Base-by-base conservation (phyloP, 2,113 vertebrate genomes). In the Boulengeromyrus knoepffleri region DNA sequence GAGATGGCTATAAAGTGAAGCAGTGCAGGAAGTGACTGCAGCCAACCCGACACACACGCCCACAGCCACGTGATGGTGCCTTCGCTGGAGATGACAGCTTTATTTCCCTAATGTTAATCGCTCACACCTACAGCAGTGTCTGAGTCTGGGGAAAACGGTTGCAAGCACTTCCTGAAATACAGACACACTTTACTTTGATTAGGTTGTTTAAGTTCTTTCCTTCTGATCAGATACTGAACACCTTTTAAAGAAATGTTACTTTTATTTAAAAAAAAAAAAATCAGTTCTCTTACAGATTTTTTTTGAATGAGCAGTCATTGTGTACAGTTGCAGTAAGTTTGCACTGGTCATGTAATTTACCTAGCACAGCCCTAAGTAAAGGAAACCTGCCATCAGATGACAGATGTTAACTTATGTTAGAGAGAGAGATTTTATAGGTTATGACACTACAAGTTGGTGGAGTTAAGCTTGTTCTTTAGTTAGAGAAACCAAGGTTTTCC, bases 221-320 rank as follows among this genome's bases (percentile, higher is more conserved):
- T 49, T 85, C 46, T 85, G 12, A n/a, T 85, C 42, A 46, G 10
- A 87, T 87, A 52, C 45, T 53, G 2, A 85, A 90, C 17, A 27
- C 53, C 56, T 2, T 92, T 87, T 93, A 92, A 94, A 94, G 92
- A 95, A 94, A 95, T 91, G 93, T 93, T 74, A 90, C 86, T 93
- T 96, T 96, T 95, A 95, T 96, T 95, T 93, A 95, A 93, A 95
- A 96, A 95, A 95, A 95, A 96, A 95, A 95, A 96, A 95, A 95
- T 94, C 93, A 91, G 92, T 94, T 93, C 95, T 94, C 93, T 89
- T 93, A 94, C 95, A 95, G 91, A 94, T 91, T 92, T 92, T 92
- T 89, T 93, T 93, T 93, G 92, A 90, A 92, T 91, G 93, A 66
- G 62, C 24, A 77, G 15, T 36, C 31, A 77, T 93, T 83, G 90